These are phyloP conservation scores for Pedetes capensis DNA, from an alignment of 2,113 vertebrate genomes.

Conservation along the genomic window DNA sequence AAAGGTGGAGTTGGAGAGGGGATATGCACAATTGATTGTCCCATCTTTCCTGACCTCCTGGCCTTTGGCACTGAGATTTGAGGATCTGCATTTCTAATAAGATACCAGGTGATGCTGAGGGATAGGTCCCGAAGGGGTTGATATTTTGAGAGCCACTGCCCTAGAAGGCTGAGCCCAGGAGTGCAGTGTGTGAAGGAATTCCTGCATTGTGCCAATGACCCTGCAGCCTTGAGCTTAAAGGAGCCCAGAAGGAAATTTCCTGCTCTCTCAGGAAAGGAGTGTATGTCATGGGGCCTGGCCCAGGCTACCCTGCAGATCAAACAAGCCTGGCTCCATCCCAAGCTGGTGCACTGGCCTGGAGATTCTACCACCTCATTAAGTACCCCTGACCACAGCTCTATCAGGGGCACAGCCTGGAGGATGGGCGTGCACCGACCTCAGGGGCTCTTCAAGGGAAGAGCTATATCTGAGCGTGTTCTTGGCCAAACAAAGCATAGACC, in stretches of 20 bases:
- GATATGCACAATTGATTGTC: not conserved
- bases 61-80: not conserved
- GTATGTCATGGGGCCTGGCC: not conserved
- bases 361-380: not conserved
- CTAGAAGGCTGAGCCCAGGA: not conserved
- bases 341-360: not conserved
- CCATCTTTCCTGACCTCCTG: not conserved
- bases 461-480: not conserved
- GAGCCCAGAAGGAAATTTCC: not conserved
- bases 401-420: not conserved
- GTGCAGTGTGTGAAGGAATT: not conserved
- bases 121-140: not conserved
- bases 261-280: not conserved
- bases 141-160: not conserved
- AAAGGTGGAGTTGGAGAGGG: not conserved
- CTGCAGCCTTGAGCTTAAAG: not conserved
- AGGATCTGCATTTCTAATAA: not conserved
- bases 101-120: not conserved
- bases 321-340: not conserved
- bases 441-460: not conserved
- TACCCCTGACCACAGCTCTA: not conserved
- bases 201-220: not conserved
- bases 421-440: not conserved
- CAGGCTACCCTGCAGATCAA: fast-evolving
- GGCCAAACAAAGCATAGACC: not conserved